Conservation (phyloP, 2,797 vertebrate genomes). For the Arremon brunneinucha region DNA sequence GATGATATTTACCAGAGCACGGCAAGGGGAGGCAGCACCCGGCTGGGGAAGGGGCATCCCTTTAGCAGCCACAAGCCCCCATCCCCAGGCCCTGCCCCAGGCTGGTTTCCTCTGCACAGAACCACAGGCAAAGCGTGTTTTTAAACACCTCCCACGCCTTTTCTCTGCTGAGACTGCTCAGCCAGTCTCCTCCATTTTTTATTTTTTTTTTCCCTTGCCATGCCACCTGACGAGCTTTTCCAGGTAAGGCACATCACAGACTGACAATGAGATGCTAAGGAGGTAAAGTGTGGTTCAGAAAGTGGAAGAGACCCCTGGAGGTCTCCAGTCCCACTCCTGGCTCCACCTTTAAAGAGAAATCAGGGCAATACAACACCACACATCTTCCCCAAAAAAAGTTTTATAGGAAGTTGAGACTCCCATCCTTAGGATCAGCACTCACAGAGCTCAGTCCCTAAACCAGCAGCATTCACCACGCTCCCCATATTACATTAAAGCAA, state of each 20-base stretch:
- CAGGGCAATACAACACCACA: background rate
- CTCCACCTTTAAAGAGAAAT: background rate
- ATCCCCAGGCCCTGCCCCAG: background rate
- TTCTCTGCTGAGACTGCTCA: constrained; percentile 50
- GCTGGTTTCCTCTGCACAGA: constrained; percentile 2
- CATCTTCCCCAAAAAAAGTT: background rate
- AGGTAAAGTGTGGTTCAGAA: fast-evolving
- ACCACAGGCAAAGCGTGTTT: constrained; percentile 39
- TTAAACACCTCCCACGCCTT: constrained; percentile 52
- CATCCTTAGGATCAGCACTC: background rate
- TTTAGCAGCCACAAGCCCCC: background rate
- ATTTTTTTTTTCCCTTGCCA: background rate
- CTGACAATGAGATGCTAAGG: background rate
- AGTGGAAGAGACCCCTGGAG: background rate
- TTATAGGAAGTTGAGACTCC: background rate
- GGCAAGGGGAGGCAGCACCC: background rate
- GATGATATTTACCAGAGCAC: background rate
- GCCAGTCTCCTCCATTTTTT: background rate
- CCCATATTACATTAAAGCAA: background rate
- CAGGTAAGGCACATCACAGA: background rate
- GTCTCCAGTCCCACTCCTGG: background rate
- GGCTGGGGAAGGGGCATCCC: background rate
- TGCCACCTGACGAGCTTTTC: constrained; percentile 22
- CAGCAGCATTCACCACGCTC: background rate
- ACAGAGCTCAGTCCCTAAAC: background rate